Evolutionary conservation across 2,113 vertebrate species (phyloP).

Genomic region (Dendropsophus ebraccatus): DNA sequence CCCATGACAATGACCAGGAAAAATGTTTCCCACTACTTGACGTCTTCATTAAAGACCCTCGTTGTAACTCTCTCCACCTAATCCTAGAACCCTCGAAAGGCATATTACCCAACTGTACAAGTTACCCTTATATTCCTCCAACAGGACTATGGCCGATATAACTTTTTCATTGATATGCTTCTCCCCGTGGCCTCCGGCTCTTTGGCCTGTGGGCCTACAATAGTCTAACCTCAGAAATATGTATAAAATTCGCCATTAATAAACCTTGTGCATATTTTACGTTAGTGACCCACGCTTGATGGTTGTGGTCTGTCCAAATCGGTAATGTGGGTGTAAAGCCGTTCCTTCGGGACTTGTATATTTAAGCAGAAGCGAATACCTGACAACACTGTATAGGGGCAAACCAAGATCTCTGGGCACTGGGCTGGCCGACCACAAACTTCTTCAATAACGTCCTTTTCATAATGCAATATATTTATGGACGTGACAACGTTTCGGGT

Average conservation of each 20-base stretch:
- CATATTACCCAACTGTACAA: neutral
- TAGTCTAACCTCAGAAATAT: neutral
- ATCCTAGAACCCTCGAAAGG: neutral
- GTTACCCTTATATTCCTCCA: neutral
- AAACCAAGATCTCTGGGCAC: neutral
- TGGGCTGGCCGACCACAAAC: conserved; percentile 40
- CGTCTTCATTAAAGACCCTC: neutral
- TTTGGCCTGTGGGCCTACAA: neutral
- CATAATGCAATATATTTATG: conserved; percentile 50
- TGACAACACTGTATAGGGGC: conserved; percentile 29
- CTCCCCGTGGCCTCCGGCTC: neutral
- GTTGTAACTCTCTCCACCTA: neutral
- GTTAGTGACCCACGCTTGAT: neutral
- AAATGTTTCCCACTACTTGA: neutral
- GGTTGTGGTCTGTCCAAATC: conserved; percentile 36
- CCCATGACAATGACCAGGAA: neutral
- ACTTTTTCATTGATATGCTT: neutral
- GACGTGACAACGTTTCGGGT: conserved; percentile 6
- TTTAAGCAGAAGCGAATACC: conserved; percentile 3
- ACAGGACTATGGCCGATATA: neutral
- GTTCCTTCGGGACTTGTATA: conserved; percentile 10
- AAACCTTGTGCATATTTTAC: neutral
- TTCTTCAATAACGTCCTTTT: conserved; percentile 50
- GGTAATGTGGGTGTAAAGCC: neutral
- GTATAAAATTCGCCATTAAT: neutral